Conservation (phyloP, 2,113 vertebrate genomes). For the Excalfactoria chinensis region DNA sequence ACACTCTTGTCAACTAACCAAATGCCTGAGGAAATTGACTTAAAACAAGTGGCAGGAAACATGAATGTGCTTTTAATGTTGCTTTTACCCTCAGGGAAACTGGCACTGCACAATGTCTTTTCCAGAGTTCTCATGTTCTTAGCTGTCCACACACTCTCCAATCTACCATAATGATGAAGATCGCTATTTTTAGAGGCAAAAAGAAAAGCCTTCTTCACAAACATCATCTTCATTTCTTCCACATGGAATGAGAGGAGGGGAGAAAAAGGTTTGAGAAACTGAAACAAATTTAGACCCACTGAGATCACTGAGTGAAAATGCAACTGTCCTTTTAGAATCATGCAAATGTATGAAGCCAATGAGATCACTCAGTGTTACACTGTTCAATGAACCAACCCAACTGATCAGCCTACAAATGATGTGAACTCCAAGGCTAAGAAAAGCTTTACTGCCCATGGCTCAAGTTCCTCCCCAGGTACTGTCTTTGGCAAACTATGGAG, state of each 20-base stretch:
- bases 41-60: neutral
- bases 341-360: neutral
- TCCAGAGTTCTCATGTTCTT: neutral
- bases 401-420: neutral
- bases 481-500: neutral
- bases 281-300: neutral
- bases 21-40: neutral
- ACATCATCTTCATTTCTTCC: neutral
- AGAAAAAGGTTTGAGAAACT: neutral
- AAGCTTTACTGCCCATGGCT: fast-evolving
- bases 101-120: neutral
- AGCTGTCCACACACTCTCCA: neutral
- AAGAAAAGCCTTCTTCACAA: neutral
- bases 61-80: neutral
- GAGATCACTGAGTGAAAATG: neutral
- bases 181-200: neutral
- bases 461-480: neutral
- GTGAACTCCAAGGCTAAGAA: neutral
- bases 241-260: neutral
- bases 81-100: neutral
- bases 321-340: neutral
- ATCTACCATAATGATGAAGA: neutral
- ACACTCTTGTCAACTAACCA: neutral
- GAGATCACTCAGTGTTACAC: neutral
- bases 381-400: neutral